Base-by-base conservation (phyloP, 1,140 invertebrate genomes). In the Riptortus pedestris region DNA sequence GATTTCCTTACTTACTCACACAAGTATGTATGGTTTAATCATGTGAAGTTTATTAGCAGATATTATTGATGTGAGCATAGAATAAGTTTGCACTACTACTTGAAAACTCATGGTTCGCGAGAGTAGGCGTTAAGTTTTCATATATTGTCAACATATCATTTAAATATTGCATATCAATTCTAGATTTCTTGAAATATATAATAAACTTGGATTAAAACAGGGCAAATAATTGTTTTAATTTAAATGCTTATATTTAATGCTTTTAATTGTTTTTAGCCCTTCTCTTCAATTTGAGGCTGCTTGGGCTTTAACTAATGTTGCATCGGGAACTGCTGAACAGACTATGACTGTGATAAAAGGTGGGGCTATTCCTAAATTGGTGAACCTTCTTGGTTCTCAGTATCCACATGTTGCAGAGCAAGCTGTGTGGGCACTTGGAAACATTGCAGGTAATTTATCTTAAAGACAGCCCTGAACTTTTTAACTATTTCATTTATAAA, bases 301-400 rank as follows among this genome's bases (percentile, higher is more conserved):
- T 1, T 99, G 96, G 96, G 94, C 93, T 0, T 75, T 99, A 22
- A 99, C 96, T 31, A 99, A 99, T 72, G 94, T 99, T 67, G 96
- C 96, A 12, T 97, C 91, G 12, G 71, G 71, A 20, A 85, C 80
- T 9, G 81, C 83, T 14, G 74, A 78, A 28, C 85, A 89, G 71
- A 88, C 85, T 29, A 76, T 79, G 66, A 80, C 80, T 60, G 83
- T 88, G n/a, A 81, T 87, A 2, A 77, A 79, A 69, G 75, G 83
- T 72, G 89, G 91, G 47, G 96, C 94, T 16, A 83, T 98, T 43
- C 89, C 90, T 4, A 84, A 86, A 64, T 85, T 99, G 67, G 79
- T 97, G 31, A 73, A 77, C 0, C 76, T 98, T 4, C 75, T 99
- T 0, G 76, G 79, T 20, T 84, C 88, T 57, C 78, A 83, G 3